Conservation (phyloP, 1,140 invertebrate genomes). For the Berghia stephanieae region DNA sequence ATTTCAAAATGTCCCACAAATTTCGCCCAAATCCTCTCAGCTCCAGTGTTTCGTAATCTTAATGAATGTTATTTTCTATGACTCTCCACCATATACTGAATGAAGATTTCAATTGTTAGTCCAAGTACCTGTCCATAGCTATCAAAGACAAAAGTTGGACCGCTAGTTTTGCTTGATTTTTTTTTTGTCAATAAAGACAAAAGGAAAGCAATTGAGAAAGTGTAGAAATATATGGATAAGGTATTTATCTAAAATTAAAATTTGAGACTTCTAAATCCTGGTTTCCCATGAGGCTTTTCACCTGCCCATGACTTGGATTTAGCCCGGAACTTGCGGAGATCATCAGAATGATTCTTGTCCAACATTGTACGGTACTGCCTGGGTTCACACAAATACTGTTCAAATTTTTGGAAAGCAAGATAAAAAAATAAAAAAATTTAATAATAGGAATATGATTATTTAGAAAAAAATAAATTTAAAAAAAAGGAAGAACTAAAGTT, state of each 20-base stretch:
- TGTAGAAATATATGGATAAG: not conserved
- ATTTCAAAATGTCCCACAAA: no score
- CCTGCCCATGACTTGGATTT: conserved; percentile 78
- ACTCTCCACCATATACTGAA: no score
- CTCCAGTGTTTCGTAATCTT: no score
- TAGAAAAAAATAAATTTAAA: conserved; percentile 18
- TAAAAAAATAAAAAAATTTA: conserved; percentile 39
- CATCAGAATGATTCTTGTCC: conserved; percentile 78
- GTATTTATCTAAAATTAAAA: conserved; percentile 38
- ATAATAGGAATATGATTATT: not conserved
- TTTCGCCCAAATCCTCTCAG: no score
- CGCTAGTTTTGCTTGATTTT: not conserved
- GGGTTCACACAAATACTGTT: conserved; percentile 81
- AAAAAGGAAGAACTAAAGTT: not conserved
- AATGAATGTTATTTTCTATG: no score
- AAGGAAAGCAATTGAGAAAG: not conserved
- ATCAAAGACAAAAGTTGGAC: not conserved
- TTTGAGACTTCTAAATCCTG: conserved; percentile 54
- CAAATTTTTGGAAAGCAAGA: no score
- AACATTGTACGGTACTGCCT: conserved; percentile 81
- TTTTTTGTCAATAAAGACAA: not conserved
- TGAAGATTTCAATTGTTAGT: not conserved
- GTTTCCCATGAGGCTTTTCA: conserved; percentile 42
- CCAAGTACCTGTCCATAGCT: conserved; percentile 4
- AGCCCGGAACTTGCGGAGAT: conserved; percentile 78